phyloP scores from a whole-genome alignment of 2,888 invertebrate species.

The Epistrophella euchroma region DNA sequence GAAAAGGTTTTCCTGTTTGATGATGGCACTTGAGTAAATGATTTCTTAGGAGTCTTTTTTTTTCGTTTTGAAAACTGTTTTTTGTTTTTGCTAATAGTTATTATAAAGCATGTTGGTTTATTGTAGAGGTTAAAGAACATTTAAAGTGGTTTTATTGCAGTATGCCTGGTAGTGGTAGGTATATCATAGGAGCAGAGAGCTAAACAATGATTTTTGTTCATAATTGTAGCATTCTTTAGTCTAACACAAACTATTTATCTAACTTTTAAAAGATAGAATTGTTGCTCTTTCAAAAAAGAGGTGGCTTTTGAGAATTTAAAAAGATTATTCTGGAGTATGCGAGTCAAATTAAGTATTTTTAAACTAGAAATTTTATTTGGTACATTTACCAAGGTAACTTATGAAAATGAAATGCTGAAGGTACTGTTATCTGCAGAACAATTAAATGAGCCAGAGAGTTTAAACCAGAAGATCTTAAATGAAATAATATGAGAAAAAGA shows the following conservation, averaged over 20 bases:
- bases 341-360: neutral
- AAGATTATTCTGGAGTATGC: neutral
- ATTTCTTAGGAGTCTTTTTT: conserved; percentile 39
- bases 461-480: too few relatives aligned
- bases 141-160: neutral
- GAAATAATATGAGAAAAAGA: too few relatives aligned
- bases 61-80: neutral
- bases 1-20: conserved; percentile 29
- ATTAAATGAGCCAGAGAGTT: too few relatives aligned
- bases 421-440: too few relatives aligned
- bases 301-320: too few relatives aligned
- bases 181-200: neutral
- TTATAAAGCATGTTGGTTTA: neutral
- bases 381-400: too few relatives aligned
- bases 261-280: neutral
- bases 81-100: conserved; percentile 5
- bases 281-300: neutral
- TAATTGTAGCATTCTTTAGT: neutral
- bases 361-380: too few relatives aligned
- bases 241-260: neutral
- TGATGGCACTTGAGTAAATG: conserved; percentile 60
- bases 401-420: too few relatives aligned
- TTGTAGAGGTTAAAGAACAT: neutral
- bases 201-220: neutral
- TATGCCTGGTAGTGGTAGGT: neutral